Evolutionary conservation across 1,140 invertebrate species (phyloP).

Genomic region (Aethina tumida): DNA sequence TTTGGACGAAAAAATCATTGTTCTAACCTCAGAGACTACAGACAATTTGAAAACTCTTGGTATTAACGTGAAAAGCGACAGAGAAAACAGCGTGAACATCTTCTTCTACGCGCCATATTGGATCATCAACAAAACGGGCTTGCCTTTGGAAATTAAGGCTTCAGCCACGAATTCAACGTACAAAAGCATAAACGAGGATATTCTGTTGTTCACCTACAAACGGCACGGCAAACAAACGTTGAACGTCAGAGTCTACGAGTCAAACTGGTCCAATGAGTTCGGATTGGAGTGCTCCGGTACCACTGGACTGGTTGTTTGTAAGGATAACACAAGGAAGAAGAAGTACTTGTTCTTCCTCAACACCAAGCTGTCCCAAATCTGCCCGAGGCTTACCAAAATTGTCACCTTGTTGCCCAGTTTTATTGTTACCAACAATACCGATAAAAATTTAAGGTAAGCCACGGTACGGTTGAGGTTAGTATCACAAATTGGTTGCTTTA

Average conservation of each 20-base stretch:
- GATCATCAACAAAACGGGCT: constrained; percentile 82
- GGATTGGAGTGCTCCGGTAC: constrained; percentile 60
- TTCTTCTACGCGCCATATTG: constrained; percentile 78
- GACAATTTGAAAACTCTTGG: constrained; percentile 52
- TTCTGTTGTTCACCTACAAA: constrained; percentile 60
- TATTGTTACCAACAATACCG: constrained; percentile 66
- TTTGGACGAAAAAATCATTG: constrained; percentile 54
- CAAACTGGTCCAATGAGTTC: constrained; percentile 63
- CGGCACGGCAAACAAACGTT: constrained; percentile 51
- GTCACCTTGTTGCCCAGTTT: constrained; percentile 79
- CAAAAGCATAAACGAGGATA: constrained; percentile 52
- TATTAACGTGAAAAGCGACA: constrained; percentile 54
- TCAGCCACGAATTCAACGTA: constrained; percentile 55
- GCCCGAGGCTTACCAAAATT: constrained; percentile 69
- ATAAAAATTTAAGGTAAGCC: constrained; percentile 44
- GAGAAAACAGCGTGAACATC: constrained; percentile 50
- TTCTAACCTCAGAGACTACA: constrained; percentile 54
- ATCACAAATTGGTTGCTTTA: constrained; percentile 13
- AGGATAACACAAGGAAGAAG: constrained; percentile 51
- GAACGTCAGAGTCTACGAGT: constrained; percentile 57
- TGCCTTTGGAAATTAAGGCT: constrained; percentile 68
- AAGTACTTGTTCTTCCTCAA: constrained; percentile 48
- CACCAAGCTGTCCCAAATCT: constrained; percentile 52
- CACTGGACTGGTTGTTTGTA: constrained; percentile 63
- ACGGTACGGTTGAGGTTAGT: neutral